Percentiles rank a stretch among this genome's conserved stretches.
Conservation (phyloP, 2,113 vertebrate genomes). For the Phalacrocorax brasilianus region DNA sequence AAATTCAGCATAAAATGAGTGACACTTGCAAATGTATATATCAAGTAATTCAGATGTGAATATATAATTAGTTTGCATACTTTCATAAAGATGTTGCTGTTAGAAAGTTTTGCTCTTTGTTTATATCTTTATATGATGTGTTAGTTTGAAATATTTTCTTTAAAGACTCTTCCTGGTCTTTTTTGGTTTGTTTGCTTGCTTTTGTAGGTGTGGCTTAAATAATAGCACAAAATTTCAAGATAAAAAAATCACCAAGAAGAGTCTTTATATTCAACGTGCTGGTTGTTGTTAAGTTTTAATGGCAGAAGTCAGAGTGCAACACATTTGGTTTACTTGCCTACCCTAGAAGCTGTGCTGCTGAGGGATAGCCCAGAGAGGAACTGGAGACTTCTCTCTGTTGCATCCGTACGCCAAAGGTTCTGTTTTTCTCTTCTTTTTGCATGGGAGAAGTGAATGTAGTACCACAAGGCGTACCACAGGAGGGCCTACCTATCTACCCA, state of each 20-base stretch:
- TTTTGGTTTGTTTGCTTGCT: neutral
- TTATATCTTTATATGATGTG: neutral
- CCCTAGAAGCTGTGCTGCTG: neutral
- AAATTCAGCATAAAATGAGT: neutral
- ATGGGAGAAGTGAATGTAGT: neutral
- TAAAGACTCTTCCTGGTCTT: neutral
- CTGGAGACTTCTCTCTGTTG: neutral
- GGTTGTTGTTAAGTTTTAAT: neutral
- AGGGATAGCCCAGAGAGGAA: neutral
- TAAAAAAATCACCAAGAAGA: neutral
- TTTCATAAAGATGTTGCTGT: neutral
- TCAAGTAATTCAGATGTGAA: neutral
- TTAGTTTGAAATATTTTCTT: neutral
- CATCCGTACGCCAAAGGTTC: neutral
- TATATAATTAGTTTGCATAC: neutral
- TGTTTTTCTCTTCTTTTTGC: neutral
- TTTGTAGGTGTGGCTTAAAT: neutral
- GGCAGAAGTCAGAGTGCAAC: neutral
- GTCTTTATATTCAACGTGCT: neutral
- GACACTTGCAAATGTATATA: neutral
- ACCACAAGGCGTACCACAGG: neutral
- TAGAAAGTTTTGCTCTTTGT: neutral
- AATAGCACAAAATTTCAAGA: neutral
- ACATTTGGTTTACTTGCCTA: neutral
- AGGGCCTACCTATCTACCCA: neutral